Percentiles rank a stretch among this genome's conserved stretches.
Conservation (phyloP, 2,113 vertebrate species). For the Channa maculata region DNA sequence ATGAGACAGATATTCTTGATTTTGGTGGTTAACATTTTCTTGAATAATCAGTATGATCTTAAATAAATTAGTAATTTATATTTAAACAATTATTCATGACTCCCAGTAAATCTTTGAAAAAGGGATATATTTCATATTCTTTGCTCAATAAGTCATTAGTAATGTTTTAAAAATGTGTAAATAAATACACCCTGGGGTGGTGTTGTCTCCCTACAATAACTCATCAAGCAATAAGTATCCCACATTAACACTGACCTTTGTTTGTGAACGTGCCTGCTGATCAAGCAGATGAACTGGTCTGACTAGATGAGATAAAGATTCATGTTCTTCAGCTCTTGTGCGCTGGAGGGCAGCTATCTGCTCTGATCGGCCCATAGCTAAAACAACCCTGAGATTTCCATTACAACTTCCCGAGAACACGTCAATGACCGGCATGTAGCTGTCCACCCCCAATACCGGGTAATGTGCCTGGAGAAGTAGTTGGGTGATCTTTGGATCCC, state of each 20-base stretch:
- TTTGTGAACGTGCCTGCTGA: slow-evolving; percentile 61
- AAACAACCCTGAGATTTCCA: slow-evolving; percentile 88
- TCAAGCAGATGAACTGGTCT: slow-evolving; percentile 88
- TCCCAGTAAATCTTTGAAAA: no score
- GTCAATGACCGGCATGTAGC: slow-evolving; percentile 89
- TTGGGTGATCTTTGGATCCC: slow-evolving; percentile 86
- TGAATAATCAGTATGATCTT: no score
- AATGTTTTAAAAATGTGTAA: no score
- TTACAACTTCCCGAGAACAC: slow-evolving; percentile 87
- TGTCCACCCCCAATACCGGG: slow-evolving; percentile 93
- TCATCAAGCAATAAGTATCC: background rate
- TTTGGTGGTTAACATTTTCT: no score
- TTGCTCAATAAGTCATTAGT: no score
- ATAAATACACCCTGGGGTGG: no score
- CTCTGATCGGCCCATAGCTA: slow-evolving; percentile 91
- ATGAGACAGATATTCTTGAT: no score
- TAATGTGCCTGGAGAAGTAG: slow-evolving; percentile 92
- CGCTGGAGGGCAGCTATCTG: slow-evolving; percentile 90
- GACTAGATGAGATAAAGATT: slow-evolving; percentile 32
- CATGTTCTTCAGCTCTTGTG: slow-evolving; percentile 83
- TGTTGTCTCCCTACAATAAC: no score
- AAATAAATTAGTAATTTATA: no score
- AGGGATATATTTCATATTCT: no score
- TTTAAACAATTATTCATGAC: no score
- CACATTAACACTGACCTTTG: slow-evolving; percentile 65